phyloP scores from a whole-genome alignment of 2,888 invertebrate species.

The Gortyna flavago region DNA sequence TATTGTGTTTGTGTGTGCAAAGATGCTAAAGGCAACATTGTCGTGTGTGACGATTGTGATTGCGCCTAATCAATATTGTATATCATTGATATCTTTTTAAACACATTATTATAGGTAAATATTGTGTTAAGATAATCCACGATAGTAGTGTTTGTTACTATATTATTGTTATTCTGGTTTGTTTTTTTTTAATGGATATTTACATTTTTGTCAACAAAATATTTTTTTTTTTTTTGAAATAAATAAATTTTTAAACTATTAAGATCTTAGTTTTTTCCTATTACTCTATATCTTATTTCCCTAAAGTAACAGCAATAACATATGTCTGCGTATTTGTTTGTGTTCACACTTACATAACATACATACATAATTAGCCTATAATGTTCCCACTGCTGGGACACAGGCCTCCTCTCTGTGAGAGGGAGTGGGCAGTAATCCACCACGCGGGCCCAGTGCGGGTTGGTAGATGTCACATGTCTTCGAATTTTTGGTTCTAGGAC shows the following conservation, averaged over 20 bases:
- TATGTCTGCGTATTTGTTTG: not conserved
- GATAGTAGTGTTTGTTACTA: constrained; percentile 4
- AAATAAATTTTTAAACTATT: not conserved
- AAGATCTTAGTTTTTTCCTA: not conserved
- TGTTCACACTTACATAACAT: no score
- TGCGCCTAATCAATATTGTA: constrained; percentile 23
- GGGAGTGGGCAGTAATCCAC: no score
- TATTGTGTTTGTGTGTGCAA: constrained; percentile 24
- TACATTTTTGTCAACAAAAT: no score
- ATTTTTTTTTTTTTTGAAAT: not conserved
- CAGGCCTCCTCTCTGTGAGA: no score
- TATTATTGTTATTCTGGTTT: constrained; percentile 1
- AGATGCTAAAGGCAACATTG: constrained; percentile 7
- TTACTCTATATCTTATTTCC: not conserved
- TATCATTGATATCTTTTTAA: constrained; percentile 21
- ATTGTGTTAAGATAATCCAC: constrained; percentile 1
- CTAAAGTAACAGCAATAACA: not conserved
- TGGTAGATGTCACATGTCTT: no score
- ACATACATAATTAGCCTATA: no score
- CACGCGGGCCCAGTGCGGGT: no score
- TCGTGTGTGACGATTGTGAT: constrained; percentile 17
- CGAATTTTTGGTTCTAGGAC: no score
- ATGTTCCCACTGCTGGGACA: no score
- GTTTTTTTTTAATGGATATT: not conserved
- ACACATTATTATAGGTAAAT: not conserved